These are phyloP conservation scores for Gerris lacustris DNA, from an alignment of 2,888 invertebrate species.

Conservation along the genomic window DNA sequence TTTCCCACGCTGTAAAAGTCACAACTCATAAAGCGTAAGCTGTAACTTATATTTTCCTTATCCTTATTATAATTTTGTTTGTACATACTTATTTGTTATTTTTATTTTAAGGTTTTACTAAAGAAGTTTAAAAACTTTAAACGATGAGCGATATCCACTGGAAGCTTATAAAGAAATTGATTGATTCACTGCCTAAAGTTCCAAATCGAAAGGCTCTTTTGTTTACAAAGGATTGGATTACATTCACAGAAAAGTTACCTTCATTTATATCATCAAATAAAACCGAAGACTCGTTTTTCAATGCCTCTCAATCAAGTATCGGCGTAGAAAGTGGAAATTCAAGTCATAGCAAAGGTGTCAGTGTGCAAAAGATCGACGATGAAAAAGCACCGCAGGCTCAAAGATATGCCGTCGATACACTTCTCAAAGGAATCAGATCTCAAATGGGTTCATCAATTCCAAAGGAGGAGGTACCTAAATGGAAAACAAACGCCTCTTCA, in stretches of 20 bases:
- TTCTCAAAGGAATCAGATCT: not conserved
- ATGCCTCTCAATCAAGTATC: not conserved
- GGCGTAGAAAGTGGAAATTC: not conserved
- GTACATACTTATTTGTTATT: not conserved
- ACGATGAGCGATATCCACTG: slow-evolving; percentile 39
- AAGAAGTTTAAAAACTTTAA: slow-evolving; percentile 8
- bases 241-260: slow-evolving; percentile 41
- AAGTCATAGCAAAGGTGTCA: not conserved
- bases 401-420: not conserved
- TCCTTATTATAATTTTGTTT: too few species aligned
- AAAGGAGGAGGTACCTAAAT: slow-evolving; percentile 36
- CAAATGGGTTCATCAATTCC: not conserved
- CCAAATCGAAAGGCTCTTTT: slow-evolving; percentile 39
- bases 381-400: not conserved
- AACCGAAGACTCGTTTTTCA: slow-evolving; percentile 18
- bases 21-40: too few species aligned
- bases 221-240: slow-evolving; percentile 42
- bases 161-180: slow-evolving; percentile 41
- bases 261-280: slow-evolving; percentile 35
- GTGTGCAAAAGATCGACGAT: not conserved
- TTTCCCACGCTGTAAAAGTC: too few species aligned
- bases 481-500: slow-evolving; percentile 37
- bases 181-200: slow-evolving; percentile 39
- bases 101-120: slow-evolving; percentile 5
- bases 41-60: too few species aligned